Base-by-base conservation (phyloP, 2,113 vertebrate species). In the Mesitornis unicolor region DNA sequence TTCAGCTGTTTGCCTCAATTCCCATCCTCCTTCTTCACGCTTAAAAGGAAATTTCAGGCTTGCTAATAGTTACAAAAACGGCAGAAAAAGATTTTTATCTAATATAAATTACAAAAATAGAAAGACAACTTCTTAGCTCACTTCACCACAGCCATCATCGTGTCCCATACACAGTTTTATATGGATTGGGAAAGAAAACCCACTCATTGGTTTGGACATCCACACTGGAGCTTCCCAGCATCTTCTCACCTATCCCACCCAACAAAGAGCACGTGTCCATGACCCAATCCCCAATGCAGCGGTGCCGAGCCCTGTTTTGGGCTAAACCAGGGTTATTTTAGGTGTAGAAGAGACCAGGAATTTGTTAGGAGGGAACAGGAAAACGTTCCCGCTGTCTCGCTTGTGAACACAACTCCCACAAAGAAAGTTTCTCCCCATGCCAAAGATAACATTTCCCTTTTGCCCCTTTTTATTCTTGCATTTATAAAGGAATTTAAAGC, bases 191-290 rank as follows among this genome's bases (percentile, higher is more conserved):
- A 16, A 17, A 28, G 57, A 63, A 51, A 64, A 4, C 0, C 2
- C 5, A 35, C n/a, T 25, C 6, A 0, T 10, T 10, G 6, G 24
- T 81, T 50, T 19, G 59, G 47, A 50, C 13, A 15, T 51, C 33
- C 10, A 29, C 1, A 4, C 10, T 45, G 70, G 74, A 80, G 40
- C 51, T 38, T 67, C 76, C 70, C 33, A 78, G 31, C 17, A 56
- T 15, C 40, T 78, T 67, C 28, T 20, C 53, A 28, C 24, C 67
- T 57, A 33, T 84, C n/a, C 48, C 17, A 38, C 47, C 7, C 2
- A 4, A 60, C 9, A 0, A 0, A 81, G 53, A 20, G 5, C 65
- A 29, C 0, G 1, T n/a, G 7, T 2, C 18, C 0, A 0, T 0
- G 0, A 25, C n/a, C 21, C 2, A 0, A 36, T 42, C 19, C 26